A percentile compares a stretch with the other conserved stretches of the same genome.
These are phyloP conservation scores for Ridgeia piscesae DNA, from an alignment of 1,140 invertebrate genomes.

Conservation along the genomic window DNA sequence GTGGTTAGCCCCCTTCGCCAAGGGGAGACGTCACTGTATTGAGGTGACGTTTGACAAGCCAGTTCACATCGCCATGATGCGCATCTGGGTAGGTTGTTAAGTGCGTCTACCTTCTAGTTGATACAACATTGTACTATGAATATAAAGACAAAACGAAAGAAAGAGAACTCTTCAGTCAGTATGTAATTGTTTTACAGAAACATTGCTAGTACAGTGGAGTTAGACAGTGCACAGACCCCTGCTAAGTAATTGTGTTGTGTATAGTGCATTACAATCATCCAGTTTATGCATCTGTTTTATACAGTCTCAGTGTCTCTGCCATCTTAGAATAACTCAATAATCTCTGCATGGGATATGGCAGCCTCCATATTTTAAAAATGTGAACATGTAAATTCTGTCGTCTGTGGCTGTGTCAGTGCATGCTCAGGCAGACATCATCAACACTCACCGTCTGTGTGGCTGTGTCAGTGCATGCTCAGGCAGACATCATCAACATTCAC, in stretches of 20 bases:
- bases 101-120: background rate
- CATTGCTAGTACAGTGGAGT: background rate
- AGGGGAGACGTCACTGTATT: slow-evolving; percentile 63
- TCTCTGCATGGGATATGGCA: background rate
- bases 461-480: too few species aligned
- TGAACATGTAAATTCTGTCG: background rate
- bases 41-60: slow-evolving; percentile 64
- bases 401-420: too few species aligned
- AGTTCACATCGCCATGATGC: slow-evolving; percentile 69
- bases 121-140: background rate
- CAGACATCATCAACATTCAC: too few species aligned
- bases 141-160: too few species aligned
- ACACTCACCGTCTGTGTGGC: too few species aligned
- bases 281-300: background rate
- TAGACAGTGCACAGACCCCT: background rate
- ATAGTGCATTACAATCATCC: background rate
- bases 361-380: background rate
- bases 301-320: background rate
- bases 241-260: background rate
- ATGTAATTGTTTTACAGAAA: background rate
- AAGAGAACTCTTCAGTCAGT: background rate
- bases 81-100: slow-evolving; percentile 72
- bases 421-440: too few species aligned
- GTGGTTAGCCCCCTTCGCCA: slow-evolving; percentile 71
- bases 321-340: background rate